These are phyloP conservation scores for Ormyrus thymus DNA, from an alignment of 2,888 invertebrate genomes.

Conservation along the genomic window DNA sequence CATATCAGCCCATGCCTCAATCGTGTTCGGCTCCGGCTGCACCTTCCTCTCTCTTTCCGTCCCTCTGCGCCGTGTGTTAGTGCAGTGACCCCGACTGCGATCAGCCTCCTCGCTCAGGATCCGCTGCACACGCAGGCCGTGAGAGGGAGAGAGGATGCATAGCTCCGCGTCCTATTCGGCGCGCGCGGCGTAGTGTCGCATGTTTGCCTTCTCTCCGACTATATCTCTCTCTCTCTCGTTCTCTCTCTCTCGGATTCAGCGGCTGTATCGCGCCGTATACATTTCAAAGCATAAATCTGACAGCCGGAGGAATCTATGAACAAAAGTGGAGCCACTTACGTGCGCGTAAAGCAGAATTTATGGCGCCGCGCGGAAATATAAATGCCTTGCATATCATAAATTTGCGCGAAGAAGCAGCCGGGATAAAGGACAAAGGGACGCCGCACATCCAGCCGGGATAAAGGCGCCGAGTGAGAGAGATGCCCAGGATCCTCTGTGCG, in stretches of 20 bases:
- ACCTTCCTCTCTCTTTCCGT: not conserved
- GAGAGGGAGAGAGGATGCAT: not conserved
- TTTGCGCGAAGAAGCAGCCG: constrained; percentile 55
- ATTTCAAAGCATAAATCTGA: constrained; percentile 65
- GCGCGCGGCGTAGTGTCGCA: no score
- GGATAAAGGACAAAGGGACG: constrained; percentile 21
- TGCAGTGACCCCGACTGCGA: constrained; percentile 39
- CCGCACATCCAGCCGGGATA: not conserved
- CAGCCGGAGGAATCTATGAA: constrained; percentile 69
- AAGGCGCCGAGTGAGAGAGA: not conserved
- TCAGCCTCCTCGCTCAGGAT: constrained; percentile 3
- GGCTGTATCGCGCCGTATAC: constrained; percentile 29
- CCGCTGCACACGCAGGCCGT: not conserved
- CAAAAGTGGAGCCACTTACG: constrained; percentile 71
- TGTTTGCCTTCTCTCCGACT: not conserved
- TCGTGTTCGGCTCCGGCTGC: constrained; percentile 12
- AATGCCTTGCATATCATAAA: constrained; percentile 68
- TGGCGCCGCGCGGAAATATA: constrained; percentile 65
- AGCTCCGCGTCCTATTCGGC: no score
- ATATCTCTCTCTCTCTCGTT: constrained; percentile 9
- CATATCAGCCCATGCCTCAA: constrained; percentile 17
- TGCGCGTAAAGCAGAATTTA: constrained; percentile 69
- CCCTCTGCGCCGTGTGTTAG: not conserved
- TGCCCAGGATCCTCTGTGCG: not conserved
- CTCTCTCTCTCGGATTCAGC: constrained; percentile 16